Evolutionary conservation across 1,140 invertebrate species (phyloP), one percentile per base, ranked within the genome.

Genomic region (Aplysia californica): DNA sequence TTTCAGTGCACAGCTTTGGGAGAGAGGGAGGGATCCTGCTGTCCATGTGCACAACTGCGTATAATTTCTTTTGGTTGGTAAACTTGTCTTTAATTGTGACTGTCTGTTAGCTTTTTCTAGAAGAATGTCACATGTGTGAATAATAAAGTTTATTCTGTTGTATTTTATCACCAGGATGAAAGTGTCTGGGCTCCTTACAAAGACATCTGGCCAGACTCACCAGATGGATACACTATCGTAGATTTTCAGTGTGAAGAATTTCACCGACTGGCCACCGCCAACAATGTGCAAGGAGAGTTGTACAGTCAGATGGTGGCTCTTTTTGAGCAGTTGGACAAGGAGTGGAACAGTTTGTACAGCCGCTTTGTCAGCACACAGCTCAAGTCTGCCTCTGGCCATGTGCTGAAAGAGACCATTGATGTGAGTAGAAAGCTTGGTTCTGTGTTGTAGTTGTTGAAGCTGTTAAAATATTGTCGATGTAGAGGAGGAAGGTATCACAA

Each of bases 181-280:
- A 78, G 75, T 39, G 70, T 81, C 23, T 84, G 84, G 83, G 76
- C 79, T 26, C 67, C 78, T 29, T 39, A 80, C 31, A 77, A 75
- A 61, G 79, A 71, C 4, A 39, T 79, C 18, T 80, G 78, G 77
- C 76, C 80, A 58, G 33, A 72, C 0, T 61, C 78, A 35, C 69
- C 67, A 26, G 75, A 80, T 36, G 79, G 80, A n/a, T 81, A 80
- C 59, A 61, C 69, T 26, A 77, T 86, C 15, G 38, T 70, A 18
- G 85, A 86, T 69, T 82, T 76, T 44, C 61, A 71, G 6, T 83
- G 83, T 68, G 68, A 80, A 59, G 85, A 86, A 73, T 79, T 86
- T 29, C 70, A 76, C 4, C 55, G 75, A 31, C 77, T 86, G 5
- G 74, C 82, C 2, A 77, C 31, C 66, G 38, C 66, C 56, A 21